Evolutionary conservation across 2,797 vertebrate genomes (phyloP).

Genomic region (Kryptolebias ocellatus): DNA sequence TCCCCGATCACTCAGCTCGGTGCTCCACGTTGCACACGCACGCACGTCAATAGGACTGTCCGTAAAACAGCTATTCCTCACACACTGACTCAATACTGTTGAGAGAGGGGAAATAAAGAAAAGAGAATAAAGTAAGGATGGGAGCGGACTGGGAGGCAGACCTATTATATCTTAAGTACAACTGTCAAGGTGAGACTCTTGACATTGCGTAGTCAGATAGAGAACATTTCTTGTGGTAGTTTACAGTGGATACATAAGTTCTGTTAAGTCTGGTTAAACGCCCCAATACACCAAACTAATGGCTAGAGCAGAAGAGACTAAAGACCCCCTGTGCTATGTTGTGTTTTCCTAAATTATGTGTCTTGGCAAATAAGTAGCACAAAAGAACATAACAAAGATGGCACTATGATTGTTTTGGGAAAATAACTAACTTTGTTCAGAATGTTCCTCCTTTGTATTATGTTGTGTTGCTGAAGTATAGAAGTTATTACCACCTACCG

Average conservation of each 20-base stretch:
- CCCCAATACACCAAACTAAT: neutral
- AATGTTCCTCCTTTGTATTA: too few relatives aligned
- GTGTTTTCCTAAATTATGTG: too few relatives aligned
- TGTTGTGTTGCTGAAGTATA: too few relatives aligned
- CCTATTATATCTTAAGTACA: constrained; percentile 63
- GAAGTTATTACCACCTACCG: too few relatives aligned
- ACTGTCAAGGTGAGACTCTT: constrained; percentile 64
- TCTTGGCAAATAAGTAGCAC: too few relatives aligned
- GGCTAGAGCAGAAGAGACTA: neutral
- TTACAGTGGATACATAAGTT: neutral
- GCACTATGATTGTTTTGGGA: too few relatives aligned
- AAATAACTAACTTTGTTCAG: too few relatives aligned
- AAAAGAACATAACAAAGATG: too few relatives aligned
- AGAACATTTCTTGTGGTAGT: constrained; percentile 12
- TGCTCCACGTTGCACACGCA: constrained; percentile 37
- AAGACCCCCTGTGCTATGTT: neutral
- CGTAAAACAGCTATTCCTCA: constrained; percentile 76
- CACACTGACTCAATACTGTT: constrained; percentile 68
- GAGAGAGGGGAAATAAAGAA: constrained; percentile 14
- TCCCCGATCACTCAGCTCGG: constrained; percentile 61
- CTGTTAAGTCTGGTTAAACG: constrained; percentile 1
- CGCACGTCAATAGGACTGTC: constrained; percentile 69
- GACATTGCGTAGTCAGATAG: constrained; percentile 44
- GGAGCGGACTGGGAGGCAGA: constrained; percentile 27
- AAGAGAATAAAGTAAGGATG: constrained; percentile 52